Evolutionary conservation across 1,140 invertebrate genomes (phyloP), one percentile per base, ranked within the genome.

Genomic region (Brachionus rotundiformis): DNA sequence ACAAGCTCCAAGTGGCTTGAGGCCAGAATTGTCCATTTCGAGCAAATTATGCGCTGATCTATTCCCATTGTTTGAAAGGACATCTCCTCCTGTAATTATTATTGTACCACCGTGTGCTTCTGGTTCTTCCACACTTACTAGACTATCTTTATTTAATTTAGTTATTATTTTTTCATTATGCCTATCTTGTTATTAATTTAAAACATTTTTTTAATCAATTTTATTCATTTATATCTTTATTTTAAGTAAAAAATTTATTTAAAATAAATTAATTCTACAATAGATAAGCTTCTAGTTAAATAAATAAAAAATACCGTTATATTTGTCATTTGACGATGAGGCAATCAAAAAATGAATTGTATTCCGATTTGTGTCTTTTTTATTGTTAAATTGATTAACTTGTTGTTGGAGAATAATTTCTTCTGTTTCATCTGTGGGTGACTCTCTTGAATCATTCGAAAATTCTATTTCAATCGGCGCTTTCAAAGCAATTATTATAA

Each of bases 1-100:
- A 87, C 96, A 98, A 27, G 59, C n/a, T 36, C 76, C 76, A 7
- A 79, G 25, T 31, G 76, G 76, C 41, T 79, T 79, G 7, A 79
- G 23, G 16, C 25, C 33, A 13, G 41, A 23, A 16, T 59, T 54
- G 59, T 79, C 76, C 8, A 79, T 79, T 41, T 73, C 68, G 25
- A 41, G 10, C 13, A 73, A 33, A 63, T 16, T 63, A 10, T 71
- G 4, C 5, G 16, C 8, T 36, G 33, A 71, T n/a, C 33, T 23
- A 8, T 3, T 25, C 0, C 13, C 44, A 25, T 47, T 44, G 19
- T 10, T 44, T 25, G 25, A 13, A 2, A 73, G n/a, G 11, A 44
- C 36, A 73, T 73, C 36, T 8, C 41, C n/a, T 33, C 29, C 63
- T 16, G 27, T 19, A n/a, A 68, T 68, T 4, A 68, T 36, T 33